These are phyloP conservation scores for Koerneria pararmatus DNA, from an alignment of 2,888 invertebrate genomes.

Conservation along the genomic window DNA sequence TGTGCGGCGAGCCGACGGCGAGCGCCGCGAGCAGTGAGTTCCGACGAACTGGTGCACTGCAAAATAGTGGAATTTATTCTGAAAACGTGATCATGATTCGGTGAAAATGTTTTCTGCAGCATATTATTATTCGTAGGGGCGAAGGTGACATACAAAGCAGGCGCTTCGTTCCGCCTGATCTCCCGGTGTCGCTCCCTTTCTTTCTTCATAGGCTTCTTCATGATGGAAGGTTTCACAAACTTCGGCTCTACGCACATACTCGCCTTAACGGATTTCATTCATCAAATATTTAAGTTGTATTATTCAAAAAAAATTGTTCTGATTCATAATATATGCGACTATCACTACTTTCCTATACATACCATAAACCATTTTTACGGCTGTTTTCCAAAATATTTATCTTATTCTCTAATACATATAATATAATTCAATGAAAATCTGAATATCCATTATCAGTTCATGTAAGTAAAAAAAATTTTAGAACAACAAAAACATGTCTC, in stretches of 20 bases:
- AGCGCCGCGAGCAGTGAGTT: constrained; percentile 56
- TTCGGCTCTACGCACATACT: constrained; percentile 35
- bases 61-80: constrained; percentile 21
- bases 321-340: neutral
- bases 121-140: neutral
- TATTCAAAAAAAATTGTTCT: neutral
- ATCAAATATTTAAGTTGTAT: too few relatives aligned
- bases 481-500: too few relatives aligned
- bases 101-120: neutral
- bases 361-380: neutral
- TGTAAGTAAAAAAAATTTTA: too few relatives aligned
- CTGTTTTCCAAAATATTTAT: too few relatives aligned
- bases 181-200: constrained; percentile 52
- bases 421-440: constrained; percentile 39
- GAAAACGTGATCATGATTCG: neutral
- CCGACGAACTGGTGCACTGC: constrained; percentile 55
- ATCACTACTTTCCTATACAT: neutral
- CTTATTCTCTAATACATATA: too few relatives aligned
- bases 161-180: constrained; percentile 54
- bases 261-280: too few relatives aligned
- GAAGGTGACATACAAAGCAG: constrained; percentile 50
- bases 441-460: constrained; percentile 32
- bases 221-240: constrained; percentile 54
- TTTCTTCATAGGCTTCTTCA: constrained; percentile 59
- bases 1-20: constrained; percentile 57